Evolutionary conservation across 37 sponge, comb jelly and placozoan genomes (phyloP).

Genomic region (Halichondria panicea): DNA sequence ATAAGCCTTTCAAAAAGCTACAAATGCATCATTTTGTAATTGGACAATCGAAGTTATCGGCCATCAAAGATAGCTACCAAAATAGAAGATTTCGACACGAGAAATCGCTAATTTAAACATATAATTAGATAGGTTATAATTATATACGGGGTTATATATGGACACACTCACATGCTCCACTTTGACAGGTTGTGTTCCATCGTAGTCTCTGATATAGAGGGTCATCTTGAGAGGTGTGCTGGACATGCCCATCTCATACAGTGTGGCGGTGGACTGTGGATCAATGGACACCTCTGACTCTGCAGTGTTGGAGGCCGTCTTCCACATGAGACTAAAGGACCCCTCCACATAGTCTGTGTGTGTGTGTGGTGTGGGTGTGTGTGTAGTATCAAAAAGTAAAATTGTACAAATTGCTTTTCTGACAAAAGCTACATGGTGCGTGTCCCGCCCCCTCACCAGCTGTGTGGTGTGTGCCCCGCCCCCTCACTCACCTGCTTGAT

Average conservation of each 20-base stretch:
- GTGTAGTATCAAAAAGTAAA: neutral
- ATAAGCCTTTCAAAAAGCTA: too few species aligned
- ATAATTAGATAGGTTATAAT: neutral
- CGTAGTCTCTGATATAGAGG: conserved; percentile 42
- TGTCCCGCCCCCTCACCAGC: too few species aligned
- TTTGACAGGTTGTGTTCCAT: conserved; percentile 18
- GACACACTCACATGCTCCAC: neutral
- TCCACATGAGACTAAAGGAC: conserved; percentile 47
- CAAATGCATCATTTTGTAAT: too few species aligned
- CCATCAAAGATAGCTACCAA: too few species aligned
- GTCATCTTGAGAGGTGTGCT: conserved; percentile 20
- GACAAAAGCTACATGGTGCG: too few species aligned
- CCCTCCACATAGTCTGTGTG: conserved; percentile 57
- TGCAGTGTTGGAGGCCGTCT: neutral
- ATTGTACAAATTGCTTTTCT: too few species aligned
- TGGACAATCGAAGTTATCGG: too few species aligned
- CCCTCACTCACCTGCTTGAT: conserved; percentile 34
- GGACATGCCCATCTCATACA: conserved; percentile 73
- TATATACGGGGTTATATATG: neutral
- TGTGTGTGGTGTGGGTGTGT: neutral
- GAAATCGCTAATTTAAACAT: neutral
- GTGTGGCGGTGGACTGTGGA: conserved; percentile 66
- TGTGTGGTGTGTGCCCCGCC: too few species aligned
- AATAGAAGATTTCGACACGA: too few species aligned
- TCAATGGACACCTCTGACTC: conserved; percentile 23